phyloP scores from a whole-genome alignment of 2,888 invertebrate species.

The Latrodectus hesperus region DNA sequence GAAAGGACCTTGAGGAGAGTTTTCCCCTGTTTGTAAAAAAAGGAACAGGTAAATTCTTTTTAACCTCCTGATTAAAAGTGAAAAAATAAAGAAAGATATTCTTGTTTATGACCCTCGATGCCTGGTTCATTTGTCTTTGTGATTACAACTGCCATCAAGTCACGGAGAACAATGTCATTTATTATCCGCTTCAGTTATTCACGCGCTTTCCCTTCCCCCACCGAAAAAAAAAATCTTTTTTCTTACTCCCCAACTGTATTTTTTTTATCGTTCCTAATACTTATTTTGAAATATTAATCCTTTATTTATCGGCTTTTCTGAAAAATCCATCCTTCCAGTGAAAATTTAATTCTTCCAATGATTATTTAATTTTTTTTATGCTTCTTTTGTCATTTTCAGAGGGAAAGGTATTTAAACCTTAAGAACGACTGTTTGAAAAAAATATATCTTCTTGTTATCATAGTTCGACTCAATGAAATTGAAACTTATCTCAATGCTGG shows the following conservation, averaged over 20 bases:
- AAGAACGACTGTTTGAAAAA: neutral
- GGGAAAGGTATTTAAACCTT: neutral
- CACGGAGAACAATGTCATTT: constrained; percentile 45
- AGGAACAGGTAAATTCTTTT: constrained; percentile 29
- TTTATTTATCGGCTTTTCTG: constrained; percentile 54
- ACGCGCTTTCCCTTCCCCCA: constrained; percentile 25
- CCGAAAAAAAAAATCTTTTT: constrained; percentile 30
- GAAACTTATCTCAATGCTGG: constrained; percentile 11
- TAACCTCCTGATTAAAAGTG: constrained; percentile 25
- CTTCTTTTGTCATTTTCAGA: neutral
- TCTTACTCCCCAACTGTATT: constrained; percentile 4
- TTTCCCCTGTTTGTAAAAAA: neutral
- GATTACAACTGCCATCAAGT: constrained; percentile 61
- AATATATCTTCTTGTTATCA: neutral
- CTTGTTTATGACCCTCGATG: constrained; percentile 64
- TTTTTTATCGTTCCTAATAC: constrained; percentile 34
- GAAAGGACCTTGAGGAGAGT: constrained; percentile 18
- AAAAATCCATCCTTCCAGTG: constrained; percentile 50
- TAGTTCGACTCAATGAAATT: constrained; percentile 21
- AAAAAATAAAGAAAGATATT: constrained; percentile 27
- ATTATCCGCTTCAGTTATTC: constrained; percentile 54
- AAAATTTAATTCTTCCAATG: constrained; percentile 61
- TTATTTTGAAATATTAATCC: constrained; percentile 58
- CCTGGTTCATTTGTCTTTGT: constrained; percentile 64
- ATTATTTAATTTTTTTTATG: constrained; percentile 19